Conservation (phyloP, 2,888 invertebrate species). For the Acronicta psi region DNA sequence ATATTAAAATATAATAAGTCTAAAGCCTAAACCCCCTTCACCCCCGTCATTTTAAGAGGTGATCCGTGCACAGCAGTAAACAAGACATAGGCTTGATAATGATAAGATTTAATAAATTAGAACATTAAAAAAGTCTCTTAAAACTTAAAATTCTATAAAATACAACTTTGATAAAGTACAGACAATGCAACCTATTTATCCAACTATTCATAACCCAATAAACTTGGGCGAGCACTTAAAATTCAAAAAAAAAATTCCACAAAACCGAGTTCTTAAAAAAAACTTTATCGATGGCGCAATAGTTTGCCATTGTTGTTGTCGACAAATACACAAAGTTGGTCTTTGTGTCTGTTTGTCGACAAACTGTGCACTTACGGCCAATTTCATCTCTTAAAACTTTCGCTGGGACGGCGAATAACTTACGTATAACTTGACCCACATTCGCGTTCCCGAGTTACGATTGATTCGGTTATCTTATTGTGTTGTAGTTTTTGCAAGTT, state of each 20-base stretch:
- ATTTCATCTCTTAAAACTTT: conserved; percentile 51
- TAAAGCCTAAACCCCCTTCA: no score
- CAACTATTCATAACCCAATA: conserved; percentile 24
- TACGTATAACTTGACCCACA: conserved; percentile 30
- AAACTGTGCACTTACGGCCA: conserved; percentile 54
- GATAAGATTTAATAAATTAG: no score
- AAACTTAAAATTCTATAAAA: no score
- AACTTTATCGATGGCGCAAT: conserved; percentile 43
- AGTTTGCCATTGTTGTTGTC: conserved; percentile 44
- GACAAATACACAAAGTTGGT: conserved; percentile 46
- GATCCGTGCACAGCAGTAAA: no score
- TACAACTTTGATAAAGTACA: not conserved
- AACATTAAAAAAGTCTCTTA: no score
- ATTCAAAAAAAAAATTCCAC: conserved; percentile 43
- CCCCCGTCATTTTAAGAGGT: no score
- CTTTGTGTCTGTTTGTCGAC: conserved; percentile 44
- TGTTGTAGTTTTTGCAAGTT: conserved; percentile 24
- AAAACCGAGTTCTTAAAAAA: conserved; percentile 18
- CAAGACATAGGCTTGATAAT: no score
- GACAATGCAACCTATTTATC: conserved; percentile 19
- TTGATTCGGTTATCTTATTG: conserved; percentile 48
- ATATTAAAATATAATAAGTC: no score
- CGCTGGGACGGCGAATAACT: conserved; percentile 24
- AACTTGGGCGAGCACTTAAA: conserved; percentile 34
- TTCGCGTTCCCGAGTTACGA: conserved; percentile 22